Evolutionary conservation across 1,140 invertebrate species (phyloP).

Genomic region (Drosophila burlai): DNA sequence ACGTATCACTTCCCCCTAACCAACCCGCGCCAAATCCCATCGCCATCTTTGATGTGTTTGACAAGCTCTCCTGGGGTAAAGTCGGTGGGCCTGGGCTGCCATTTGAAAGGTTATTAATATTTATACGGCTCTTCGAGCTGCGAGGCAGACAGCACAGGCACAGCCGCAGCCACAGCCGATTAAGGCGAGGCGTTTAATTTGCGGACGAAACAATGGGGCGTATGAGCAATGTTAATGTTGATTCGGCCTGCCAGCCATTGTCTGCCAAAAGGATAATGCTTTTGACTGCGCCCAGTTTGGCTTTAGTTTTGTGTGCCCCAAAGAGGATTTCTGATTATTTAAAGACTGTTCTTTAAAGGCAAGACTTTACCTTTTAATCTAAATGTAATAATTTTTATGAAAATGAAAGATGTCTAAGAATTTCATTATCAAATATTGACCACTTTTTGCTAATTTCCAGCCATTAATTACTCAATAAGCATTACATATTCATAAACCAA

Average conservation of each 20-base stretch:
- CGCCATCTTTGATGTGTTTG: constrained; percentile 72
- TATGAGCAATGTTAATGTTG: constrained; percentile 52
- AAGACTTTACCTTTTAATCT: not conserved
- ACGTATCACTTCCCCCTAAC: constrained; percentile 16
- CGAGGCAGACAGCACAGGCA: constrained; percentile 26
- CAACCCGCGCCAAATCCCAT: constrained; percentile 1
- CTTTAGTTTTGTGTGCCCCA: not conserved
- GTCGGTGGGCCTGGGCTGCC: constrained; percentile 23
- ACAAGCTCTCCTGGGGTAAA: constrained; percentile 48
- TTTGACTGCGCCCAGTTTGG: constrained; percentile 1
- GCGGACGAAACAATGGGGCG: constrained; percentile 49
- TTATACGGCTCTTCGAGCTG: constrained; percentile 65
- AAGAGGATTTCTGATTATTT: not conserved
- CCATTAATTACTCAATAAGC: constrained; percentile 23
- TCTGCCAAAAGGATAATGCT: constrained; percentile 38
- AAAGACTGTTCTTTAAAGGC: constrained; percentile 3
- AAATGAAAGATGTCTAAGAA: too few species aligned
- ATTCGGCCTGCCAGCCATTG: constrained; percentile 27
- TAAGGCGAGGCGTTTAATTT: constrained; percentile 66
- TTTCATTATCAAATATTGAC: too few species aligned
- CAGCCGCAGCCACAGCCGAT: constrained; percentile 38
- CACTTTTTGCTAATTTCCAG: not conserved
- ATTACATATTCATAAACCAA: constrained; percentile 6
- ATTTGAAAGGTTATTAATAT: constrained; percentile 78
- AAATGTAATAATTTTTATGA: not conserved